Evolutionary conservation across 2,888 invertebrate species (phyloP).

Genomic region (Drosophila mettleri): DNA sequence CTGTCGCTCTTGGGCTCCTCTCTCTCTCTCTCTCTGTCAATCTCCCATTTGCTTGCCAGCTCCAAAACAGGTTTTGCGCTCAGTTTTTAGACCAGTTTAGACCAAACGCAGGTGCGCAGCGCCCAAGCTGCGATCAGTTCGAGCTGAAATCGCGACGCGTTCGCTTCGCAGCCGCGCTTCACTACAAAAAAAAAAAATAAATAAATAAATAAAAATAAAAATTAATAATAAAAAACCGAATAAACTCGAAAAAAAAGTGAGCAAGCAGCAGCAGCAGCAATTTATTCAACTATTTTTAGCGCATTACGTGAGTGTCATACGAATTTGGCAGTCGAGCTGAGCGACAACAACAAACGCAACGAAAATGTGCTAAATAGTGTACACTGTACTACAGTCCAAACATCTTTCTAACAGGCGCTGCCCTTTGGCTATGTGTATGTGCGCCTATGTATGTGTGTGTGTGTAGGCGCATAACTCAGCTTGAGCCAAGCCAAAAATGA

Average conservation of each 20-base stretch:
- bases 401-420: conserved; percentile 52
- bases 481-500: conserved; percentile 65
- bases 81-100: conserved; percentile 40
- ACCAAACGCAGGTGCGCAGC: conserved; percentile 64
- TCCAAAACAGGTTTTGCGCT: conserved; percentile 40
- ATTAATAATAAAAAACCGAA: conserved; percentile 16
- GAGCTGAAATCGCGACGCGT: conserved; percentile 65
- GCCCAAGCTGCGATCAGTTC: conserved; percentile 52
- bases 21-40: conserved; percentile 5
- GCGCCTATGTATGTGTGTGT: conserved; percentile 40
- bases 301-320: conserved; percentile 77
- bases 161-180: conserved; percentile 32
- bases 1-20: neutral
- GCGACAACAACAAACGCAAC: conserved; percentile 27
- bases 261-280: conserved; percentile 27
- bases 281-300: conserved; percentile 76
- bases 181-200: neutral
- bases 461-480: conserved; percentile 68
- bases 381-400: conserved; percentile 36
- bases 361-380: conserved; percentile 43
- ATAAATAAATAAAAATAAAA: conserved; percentile 14
- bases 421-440: conserved; percentile 38
- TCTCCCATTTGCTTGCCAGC: conserved; percentile 1
- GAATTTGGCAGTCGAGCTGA: conserved; percentile 44
- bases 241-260: conserved; percentile 33